Base-by-base conservation (phyloP, 2,113 vertebrate genomes). In the Tinamus guttatus region DNA sequence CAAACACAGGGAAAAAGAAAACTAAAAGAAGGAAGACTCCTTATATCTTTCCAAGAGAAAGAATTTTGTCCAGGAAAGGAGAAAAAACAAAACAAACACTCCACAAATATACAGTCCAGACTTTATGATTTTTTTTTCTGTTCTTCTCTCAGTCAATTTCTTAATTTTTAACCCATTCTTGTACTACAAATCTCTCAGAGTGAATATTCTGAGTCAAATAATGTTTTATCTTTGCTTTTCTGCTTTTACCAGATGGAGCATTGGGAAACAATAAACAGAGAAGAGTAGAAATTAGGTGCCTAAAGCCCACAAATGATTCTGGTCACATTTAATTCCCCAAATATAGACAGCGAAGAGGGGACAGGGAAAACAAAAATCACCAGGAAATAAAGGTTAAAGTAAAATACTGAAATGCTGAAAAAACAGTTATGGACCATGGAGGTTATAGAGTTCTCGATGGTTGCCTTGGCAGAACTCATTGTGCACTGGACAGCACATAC, bases 81-180 rank as follows among this genome's bases (percentile, higher is more conserved):
- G 20, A 9, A 75, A 34, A 41, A 76, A 20, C 14, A 5, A 38
- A 27, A 28, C 7, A 11, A 2, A 5, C 22, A 22, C 11, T 10
- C 4, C 43, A 30, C 18, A 83, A 43, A 54, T 43, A 76, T 18
- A 21, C 11, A 59, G 28, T 34, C 38, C 22, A 43, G 15, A 56
- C 36, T 49, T 13, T 45, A 63, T 36, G 24, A 85, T 68, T 49
- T 30, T 58, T 34, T 36, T 52, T 41, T 51, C 11, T 13, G 24
- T 45, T 91, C 47, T 87, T 36, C 62, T 84, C 43, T 36, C 38
- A 62, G 8, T 8, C 1, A 77, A 54, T 74, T 80, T 62, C 79
- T 58, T 52, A 12, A 32, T 43, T 94, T 73, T 47, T 92, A 80
- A 80, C 43, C 59, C 52, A 34, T 81, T 88, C 60, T 59, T 83